These are phyloP conservation scores for Ochropleura plecta DNA, from an alignment of 2,888 invertebrate species.

Conservation along the genomic window DNA sequence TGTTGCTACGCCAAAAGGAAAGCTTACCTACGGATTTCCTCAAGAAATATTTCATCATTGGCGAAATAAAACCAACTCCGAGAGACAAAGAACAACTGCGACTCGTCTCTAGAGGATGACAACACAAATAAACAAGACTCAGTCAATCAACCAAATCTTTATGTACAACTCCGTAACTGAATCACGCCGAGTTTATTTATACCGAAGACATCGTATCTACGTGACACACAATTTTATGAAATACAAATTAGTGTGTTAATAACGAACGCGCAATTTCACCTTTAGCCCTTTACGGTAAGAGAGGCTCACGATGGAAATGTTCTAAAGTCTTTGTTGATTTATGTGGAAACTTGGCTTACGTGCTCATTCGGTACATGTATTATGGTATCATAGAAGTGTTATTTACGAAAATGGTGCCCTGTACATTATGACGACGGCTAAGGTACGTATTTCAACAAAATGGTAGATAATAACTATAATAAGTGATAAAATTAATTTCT, in stretches of 20 bases:
- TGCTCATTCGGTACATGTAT: slow-evolving; percentile 59
- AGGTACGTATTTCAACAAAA: neutral
- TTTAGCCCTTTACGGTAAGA: slow-evolving; percentile 48
- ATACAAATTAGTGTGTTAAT: slow-evolving; percentile 64
- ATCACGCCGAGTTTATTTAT: slow-evolving; percentile 41
- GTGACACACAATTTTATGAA: slow-evolving; percentile 50
- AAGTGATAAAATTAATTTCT: neutral
- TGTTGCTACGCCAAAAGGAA: neutral
- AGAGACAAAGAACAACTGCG: slow-evolving; percentile 50
- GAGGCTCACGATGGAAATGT: slow-evolving; percentile 56
- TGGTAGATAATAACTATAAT: neutral
- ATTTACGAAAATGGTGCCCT: slow-evolving; percentile 50
- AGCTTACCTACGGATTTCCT: slow-evolving; percentile 35
- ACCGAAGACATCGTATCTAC: slow-evolving; percentile 8
- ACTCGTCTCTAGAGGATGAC: slow-evolving; percentile 65
- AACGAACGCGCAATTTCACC: slow-evolving; percentile 57
- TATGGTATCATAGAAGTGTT: slow-evolving; percentile 61
- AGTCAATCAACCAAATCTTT: slow-evolving; percentile 67
- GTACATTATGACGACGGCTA: slow-evolving; percentile 10
- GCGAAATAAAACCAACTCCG: slow-evolving; percentile 64
- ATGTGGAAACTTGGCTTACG: slow-evolving; percentile 66
- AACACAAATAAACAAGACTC: slow-evolving; percentile 68
- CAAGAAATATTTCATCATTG: slow-evolving; percentile 43
- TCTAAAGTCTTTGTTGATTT: slow-evolving; percentile 69
- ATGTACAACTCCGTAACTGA: slow-evolving; percentile 51